Conservation (phyloP, 1,140 invertebrate species). For the Calephelis nemesis region DNA sequence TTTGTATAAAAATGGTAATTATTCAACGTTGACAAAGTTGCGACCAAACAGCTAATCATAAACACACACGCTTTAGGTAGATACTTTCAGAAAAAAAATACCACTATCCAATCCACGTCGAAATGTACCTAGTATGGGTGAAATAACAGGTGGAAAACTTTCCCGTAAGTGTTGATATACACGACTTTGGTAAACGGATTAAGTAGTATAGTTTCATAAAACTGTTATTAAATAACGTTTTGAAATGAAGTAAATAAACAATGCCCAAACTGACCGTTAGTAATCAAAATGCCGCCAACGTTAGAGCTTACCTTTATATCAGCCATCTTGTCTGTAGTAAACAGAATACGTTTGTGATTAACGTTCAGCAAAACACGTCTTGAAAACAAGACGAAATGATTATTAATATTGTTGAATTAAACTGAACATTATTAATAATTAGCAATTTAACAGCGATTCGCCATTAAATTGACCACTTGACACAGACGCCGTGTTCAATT, state of each 20-base stretch:
- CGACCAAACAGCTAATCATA: too few species aligned
- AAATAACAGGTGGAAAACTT: neutral
- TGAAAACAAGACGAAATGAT: constrained; percentile 47
- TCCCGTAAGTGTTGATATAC: neutral
- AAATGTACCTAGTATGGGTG: neutral
- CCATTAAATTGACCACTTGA: constrained; percentile 59
- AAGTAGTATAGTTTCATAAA: neutral
- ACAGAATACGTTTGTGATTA: constrained; percentile 58
- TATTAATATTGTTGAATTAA: constrained; percentile 41
- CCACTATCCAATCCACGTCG: too few species aligned
- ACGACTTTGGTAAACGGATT: neutral
- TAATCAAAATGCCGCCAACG: constrained; percentile 73
- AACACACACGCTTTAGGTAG: too few species aligned
- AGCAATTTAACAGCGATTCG: constrained; percentile 43
- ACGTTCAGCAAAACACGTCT: constrained; percentile 53
- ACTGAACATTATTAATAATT: constrained; percentile 56
- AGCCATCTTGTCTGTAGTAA: constrained; percentile 67
- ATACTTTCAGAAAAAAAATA: too few species aligned
- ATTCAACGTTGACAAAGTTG: too few species aligned
- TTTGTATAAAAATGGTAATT: too few species aligned
- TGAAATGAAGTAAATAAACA: constrained; percentile 38
- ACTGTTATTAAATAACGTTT: neutral
- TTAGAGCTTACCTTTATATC: constrained; percentile 70
- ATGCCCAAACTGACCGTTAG: constrained; percentile 61
- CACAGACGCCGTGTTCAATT: constrained; percentile 47